Evolutionary conservation across 2,113 vertebrate genomes (phyloP).

Genomic region (Mus musculus): GRCm39 chr6:50669501-50670000

Average conservation of each 20-base stretch:
- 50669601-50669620: background rate
- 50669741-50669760: background rate
- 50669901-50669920: background rate
- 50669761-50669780: background rate
- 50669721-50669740: background rate
- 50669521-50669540: background rate
- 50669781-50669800: background rate
- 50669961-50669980: background rate
- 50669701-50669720: background rate
- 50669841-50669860: background rate
- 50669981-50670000: background rate
- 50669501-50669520: background rate
- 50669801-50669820: background rate
- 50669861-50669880: background rate
- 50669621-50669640: background rate
- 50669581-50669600: too few relatives aligned
- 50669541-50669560: background rate
- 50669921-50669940: background rate
- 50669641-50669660: background rate
- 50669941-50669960: background rate
- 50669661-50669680: background rate
- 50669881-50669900: background rate
- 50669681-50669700: too few relatives aligned
- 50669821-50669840: background rate
- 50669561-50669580: background rate